Conservation (phyloP, 2,797 vertebrate genomes). For the Bradypodion pumilum region DNA sequence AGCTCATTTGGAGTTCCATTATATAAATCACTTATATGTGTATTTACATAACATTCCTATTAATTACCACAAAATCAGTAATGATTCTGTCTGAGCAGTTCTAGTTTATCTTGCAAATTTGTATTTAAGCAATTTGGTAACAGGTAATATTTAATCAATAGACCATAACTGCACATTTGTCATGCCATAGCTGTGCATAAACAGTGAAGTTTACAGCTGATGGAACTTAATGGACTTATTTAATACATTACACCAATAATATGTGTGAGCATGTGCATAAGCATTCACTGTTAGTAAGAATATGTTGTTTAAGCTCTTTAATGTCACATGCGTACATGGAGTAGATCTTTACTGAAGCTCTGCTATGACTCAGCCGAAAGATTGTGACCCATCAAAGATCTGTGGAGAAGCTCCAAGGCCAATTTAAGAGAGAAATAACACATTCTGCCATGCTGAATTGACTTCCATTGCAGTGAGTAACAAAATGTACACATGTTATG, state of each 20-base stretch:
- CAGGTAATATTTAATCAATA: slow-evolving; percentile 69
- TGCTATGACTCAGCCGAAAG: slow-evolving; percentile 17
- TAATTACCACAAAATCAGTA: slow-evolving; percentile 76
- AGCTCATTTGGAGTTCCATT: slow-evolving; percentile 72
- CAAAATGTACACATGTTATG: not conserved
- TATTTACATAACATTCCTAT: slow-evolving; percentile 79
- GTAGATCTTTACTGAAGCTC: slow-evolving; percentile 22
- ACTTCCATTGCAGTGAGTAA: not conserved
- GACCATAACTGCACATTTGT: slow-evolving; percentile 67
- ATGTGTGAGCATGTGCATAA: not conserved
- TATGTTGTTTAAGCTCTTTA: slow-evolving; percentile 30
- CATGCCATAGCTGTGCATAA: slow-evolving; percentile 64
- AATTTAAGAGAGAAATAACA: not conserved
- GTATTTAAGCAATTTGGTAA: slow-evolving; percentile 67
- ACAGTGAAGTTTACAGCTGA: slow-evolving; percentile 59
- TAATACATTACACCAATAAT: slow-evolving; percentile 31
- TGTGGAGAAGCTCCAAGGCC: not conserved
- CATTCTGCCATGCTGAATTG: not conserved
- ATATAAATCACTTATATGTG: slow-evolving; percentile 80
- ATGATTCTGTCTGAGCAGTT: slow-evolving; percentile 59
- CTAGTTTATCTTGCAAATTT: slow-evolving; percentile 70
- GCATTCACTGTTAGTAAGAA: slow-evolving; percentile 34
- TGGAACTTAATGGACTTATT: slow-evolving; percentile 50
- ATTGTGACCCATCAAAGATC: not conserved
- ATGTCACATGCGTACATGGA: not conserved